Conservation (phyloP, 2,113 vertebrate genomes). For the Tetrao urogallus region DNA sequence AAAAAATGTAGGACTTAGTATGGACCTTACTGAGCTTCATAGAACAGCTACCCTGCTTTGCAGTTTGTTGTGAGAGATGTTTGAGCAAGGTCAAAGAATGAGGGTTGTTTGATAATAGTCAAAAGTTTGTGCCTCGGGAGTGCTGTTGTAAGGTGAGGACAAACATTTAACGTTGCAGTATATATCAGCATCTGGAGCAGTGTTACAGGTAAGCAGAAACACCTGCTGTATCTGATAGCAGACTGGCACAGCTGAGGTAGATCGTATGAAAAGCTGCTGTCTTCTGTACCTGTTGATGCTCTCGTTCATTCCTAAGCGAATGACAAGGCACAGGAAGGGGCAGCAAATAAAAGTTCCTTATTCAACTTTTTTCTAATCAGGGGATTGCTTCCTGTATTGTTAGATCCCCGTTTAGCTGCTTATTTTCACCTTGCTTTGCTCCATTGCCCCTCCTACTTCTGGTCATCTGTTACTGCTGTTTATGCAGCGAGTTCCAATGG, state of each 20-base stretch:
- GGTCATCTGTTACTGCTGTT: neutral
- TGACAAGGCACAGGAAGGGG: neutral
- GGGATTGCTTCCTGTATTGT: neutral
- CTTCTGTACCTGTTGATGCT: neutral
- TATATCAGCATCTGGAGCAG: neutral
- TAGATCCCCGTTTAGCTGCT: neutral
- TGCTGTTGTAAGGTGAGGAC: neutral
- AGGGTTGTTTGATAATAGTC: neutral
- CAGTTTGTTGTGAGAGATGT: neutral
- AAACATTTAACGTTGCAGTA: rapidly evolving
- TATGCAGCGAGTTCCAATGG: neutral
- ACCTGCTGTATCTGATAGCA: rapidly evolving
- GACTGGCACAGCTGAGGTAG: neutral
- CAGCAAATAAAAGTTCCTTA: neutral
- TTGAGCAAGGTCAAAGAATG: neutral
- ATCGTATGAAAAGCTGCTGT: neutral
- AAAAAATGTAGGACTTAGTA: neutral
- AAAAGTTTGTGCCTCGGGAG: rapidly evolving
- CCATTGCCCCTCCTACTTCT: neutral
- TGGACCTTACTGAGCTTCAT: neutral
- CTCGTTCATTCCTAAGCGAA: neutral
- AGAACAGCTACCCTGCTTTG: neutral
- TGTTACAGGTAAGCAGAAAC: neutral
- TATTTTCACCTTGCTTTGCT: neutral
- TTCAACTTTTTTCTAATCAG: rapidly evolving